Evolutionary conservation across 1,140 invertebrate genomes (phyloP).

Genomic region (Marisa cornuarietis): DNA sequence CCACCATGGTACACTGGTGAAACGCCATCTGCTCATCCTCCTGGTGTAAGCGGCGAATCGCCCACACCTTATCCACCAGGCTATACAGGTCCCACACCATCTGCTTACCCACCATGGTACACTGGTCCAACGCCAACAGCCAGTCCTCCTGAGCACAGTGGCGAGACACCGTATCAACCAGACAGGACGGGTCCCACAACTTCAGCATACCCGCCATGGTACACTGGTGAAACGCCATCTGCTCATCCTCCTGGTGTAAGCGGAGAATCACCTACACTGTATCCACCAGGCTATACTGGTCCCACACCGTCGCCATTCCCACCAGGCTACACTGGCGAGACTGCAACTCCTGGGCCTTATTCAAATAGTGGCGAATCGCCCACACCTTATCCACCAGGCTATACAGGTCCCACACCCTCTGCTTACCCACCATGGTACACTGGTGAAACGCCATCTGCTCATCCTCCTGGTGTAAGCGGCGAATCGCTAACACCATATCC

Average conservation of each 20-base stretch:
- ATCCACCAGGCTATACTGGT: conserved; percentile 10
- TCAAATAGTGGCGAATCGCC: background rate
- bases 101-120: too few relatives aligned
- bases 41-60: background rate
- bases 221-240: too few relatives aligned
- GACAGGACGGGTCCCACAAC: too few relatives aligned
- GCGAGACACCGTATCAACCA: too few relatives aligned
- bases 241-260: too few relatives aligned
- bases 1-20: too few relatives aligned
- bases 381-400: conserved; percentile 6
- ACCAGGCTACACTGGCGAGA: conserved; percentile 7
- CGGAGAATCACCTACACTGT: too few relatives aligned
- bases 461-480: background rate
- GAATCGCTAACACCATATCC: conserved; percentile 11
- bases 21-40: conserved; percentile 10
- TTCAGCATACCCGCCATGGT: too few relatives aligned
- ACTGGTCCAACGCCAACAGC: too few relatives aligned
- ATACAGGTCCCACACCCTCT: conserved; percentile 8
- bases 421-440: background rate
- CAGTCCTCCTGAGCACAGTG: too few relatives aligned
- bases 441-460: background rate
- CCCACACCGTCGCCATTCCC: conserved; percentile 2
- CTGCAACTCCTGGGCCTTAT: background rate
- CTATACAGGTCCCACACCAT: too few relatives aligned
- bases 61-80: background rate